Conservation (phyloP, 2,888 invertebrate species). For the Ichneumoninae sp. region DNA sequence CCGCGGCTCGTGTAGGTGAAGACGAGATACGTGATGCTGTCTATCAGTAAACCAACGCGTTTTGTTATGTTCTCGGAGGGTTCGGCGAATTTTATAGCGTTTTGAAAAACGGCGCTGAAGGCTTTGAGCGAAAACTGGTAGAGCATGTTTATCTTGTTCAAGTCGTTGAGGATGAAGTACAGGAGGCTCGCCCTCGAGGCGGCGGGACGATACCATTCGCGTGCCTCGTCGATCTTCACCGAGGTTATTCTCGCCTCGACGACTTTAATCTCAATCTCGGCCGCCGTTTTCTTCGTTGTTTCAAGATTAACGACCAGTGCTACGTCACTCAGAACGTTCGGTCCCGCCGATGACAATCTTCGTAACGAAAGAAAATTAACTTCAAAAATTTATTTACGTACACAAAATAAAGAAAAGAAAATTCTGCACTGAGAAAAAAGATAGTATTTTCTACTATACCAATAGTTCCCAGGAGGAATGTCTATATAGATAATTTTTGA, state of each 20-base stretch:
- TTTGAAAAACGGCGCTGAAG: conserved; percentile 95
- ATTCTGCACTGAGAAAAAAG: too few species aligned
- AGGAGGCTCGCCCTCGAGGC: conserved; percentile 94
- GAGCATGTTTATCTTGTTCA: conserved; percentile 96
- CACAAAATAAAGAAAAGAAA: too few species aligned
- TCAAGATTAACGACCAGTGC: conserved; percentile 96
- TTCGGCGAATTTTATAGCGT: conserved; percentile 90
- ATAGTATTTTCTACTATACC: too few species aligned
- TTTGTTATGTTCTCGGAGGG: conserved; percentile 89
- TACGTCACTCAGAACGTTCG: conserved; percentile 95
- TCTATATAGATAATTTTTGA: too few species aligned
- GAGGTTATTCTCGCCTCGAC: conserved; percentile 94
- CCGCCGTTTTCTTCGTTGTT: conserved; percentile 96
- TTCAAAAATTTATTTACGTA: neutral
- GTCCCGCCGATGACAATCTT: conserved; percentile 94
- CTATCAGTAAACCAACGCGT: conserved; percentile 92
- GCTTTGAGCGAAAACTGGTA: conserved; percentile 98
- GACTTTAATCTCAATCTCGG: conserved; percentile 94
- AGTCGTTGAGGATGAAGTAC: conserved; percentile 96
- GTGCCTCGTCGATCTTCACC: conserved; percentile 94
- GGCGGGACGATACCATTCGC: conserved; percentile 95
- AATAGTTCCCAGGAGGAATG: too few species aligned
- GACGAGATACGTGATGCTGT: conserved; percentile 94
- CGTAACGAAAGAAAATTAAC: neutral
- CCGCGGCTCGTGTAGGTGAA: conserved; percentile 96